Evolutionary conservation across 2,113 vertebrate species (phyloP).

Genomic region (Turdus rufiventris): DNA sequence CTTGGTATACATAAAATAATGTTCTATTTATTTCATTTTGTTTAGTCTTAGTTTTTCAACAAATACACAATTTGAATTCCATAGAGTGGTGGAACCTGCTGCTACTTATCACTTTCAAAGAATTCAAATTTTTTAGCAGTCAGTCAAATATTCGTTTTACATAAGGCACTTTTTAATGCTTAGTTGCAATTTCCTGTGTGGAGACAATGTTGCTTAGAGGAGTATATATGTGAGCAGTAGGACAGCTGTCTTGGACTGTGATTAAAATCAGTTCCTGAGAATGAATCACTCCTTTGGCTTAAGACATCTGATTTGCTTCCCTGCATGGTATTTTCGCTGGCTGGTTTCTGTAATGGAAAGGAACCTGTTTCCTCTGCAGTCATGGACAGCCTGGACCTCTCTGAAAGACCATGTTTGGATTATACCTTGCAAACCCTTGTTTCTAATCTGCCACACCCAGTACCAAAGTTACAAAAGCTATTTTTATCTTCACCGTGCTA

Average conservation of each 20-base stretch:
- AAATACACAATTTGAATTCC: neutral
- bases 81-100: neutral
- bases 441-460: neutral
- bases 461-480: neutral
- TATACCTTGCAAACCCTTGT: neutral
- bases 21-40: neutral
- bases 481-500: neutral
- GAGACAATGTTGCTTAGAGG: neutral
- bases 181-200: neutral
- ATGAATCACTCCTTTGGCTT: neutral
- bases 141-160: neutral
- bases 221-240: neutral
- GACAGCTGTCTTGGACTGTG: fast-evolving
- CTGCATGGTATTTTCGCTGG: neutral
- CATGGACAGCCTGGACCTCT: neutral
- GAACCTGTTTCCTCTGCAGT: neutral
- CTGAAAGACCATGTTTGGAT: neutral
- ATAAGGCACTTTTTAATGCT: neutral
- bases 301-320: neutral
- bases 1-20: neutral
- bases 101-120: neutral
- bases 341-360: neutral
- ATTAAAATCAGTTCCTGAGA: neutral
- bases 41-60: neutral
- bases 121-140: neutral